These are phyloP conservation scores for Hydropsyche betteni DNA, from an alignment of 2,888 invertebrate genomes.

Conservation along the genomic window DNA sequence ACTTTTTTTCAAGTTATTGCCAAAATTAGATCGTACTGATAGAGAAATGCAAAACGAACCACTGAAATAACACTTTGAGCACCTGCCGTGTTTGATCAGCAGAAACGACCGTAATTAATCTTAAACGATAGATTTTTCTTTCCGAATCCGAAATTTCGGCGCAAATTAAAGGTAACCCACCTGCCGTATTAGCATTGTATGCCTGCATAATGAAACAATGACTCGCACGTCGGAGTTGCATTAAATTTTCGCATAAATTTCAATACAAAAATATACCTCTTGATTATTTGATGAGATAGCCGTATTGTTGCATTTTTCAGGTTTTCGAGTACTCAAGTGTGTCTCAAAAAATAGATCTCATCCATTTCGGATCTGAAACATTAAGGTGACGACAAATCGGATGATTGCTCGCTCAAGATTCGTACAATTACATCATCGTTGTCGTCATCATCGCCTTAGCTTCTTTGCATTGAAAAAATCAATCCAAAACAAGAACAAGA, in stretches of 20 bases:
- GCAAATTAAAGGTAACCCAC: not conserved
- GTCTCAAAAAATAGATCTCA: too few relatives aligned
- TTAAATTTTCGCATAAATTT: not conserved
- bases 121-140: constrained; percentile 6
- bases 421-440: constrained; percentile 18
- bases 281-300: too few relatives aligned
- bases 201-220: constrained; percentile 18
- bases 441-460: not conserved
- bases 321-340: too few relatives aligned
- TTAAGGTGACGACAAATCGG: too few relatives aligned
- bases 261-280: too few relatives aligned
- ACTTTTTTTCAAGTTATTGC: too few relatives aligned
- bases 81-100: not conserved
- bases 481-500: constrained; percentile 13
- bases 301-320: too few relatives aligned
- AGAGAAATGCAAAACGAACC: not conserved
- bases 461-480: not conserved
- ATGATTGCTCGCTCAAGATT: too few relatives aligned
- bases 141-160: not conserved
- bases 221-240: not conserved
- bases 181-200: not conserved
- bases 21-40: not conserved
- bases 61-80: not conserved
- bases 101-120: not conserved
- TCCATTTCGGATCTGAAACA: too few relatives aligned